phyloP scores from a whole-genome alignment of 2,797 vertebrate genomes.

The Hirundo rustica region DNA sequence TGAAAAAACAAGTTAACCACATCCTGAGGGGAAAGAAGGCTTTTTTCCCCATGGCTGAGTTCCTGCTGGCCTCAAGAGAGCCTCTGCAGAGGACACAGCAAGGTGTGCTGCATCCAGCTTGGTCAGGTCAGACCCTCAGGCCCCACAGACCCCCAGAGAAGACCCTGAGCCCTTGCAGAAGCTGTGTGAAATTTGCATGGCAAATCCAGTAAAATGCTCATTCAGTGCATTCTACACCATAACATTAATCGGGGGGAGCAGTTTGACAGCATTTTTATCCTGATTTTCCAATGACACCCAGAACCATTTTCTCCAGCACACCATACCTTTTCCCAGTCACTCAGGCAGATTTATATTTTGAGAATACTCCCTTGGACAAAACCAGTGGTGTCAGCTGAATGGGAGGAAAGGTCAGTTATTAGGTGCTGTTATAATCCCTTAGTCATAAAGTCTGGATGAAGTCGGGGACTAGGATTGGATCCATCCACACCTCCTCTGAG shows the following conservation, averaged over 20 bases:
- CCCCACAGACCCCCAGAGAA: neutral
- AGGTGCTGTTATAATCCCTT: no score
- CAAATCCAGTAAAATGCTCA: neutral
- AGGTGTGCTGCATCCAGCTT: neutral
- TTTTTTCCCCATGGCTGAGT: neutral
- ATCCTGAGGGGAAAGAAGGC: neutral
- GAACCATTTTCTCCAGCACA: no score
- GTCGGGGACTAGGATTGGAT: no score
- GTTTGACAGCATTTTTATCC: no score
- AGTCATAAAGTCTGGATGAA: no score
- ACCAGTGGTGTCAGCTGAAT: no score
- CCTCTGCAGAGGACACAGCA: neutral
- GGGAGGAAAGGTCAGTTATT: no score
- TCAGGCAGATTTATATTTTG: no score
- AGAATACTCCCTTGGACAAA: no score
- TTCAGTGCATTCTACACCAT: neutral
- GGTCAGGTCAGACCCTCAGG: neutral
- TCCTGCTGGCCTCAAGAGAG: neutral
- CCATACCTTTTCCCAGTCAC: no score
- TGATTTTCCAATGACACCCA: neutral
- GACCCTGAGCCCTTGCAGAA: neutral
- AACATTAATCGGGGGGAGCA: neutral
- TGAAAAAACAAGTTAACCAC: constrained; percentile 21
- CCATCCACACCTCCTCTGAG: no score
- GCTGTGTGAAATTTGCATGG: neutral